A percentile compares a stretch with the other conserved stretches of the same genome.
phyloP scores from a whole-genome alignment of 1,140 invertebrate species.

The Phymastichus coffea region DNA sequence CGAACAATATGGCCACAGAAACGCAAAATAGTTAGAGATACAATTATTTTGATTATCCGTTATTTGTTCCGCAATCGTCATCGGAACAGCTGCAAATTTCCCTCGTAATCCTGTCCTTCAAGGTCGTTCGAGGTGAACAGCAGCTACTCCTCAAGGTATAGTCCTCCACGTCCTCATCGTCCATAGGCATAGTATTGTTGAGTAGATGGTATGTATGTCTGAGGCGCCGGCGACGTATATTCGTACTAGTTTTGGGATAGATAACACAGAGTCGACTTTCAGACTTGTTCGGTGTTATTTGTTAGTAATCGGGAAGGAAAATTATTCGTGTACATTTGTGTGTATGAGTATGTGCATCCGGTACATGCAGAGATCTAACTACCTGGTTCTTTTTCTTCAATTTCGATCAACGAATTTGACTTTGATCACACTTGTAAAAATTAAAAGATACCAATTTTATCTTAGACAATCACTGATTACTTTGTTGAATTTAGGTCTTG shows the following conservation, averaged over 20 bases:
- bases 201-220: too few species aligned
- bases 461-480: too few species aligned
- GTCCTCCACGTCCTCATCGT: constrained; percentile 3
- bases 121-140: not conserved
- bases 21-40: too few species aligned
- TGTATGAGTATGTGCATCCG: not conserved
- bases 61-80: not conserved
- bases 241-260: constrained; percentile 41
- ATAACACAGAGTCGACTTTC: constrained; percentile 21
- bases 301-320: constrained; percentile 29
- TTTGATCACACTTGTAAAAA: too few species aligned
- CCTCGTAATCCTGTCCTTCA: not conserved
- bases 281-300: constrained; percentile 5
- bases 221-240: constrained; percentile 35
- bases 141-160: not conserved
- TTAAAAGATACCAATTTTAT: too few species aligned
- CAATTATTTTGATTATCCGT: constrained; percentile 10
- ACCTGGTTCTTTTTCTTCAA: not conserved
- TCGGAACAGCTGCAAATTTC: too few species aligned
- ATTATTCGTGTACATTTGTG: not conserved
- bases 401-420: not conserved
- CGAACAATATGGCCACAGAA: constrained; percentile 21
- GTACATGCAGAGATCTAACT: constrained; percentile 11
- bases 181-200: constrained; percentile 12
- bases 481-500: not conserved